Evolutionary conservation across 2,888 invertebrate genomes (phyloP).

Genomic region (Meliscaeva auricollis): DNA sequence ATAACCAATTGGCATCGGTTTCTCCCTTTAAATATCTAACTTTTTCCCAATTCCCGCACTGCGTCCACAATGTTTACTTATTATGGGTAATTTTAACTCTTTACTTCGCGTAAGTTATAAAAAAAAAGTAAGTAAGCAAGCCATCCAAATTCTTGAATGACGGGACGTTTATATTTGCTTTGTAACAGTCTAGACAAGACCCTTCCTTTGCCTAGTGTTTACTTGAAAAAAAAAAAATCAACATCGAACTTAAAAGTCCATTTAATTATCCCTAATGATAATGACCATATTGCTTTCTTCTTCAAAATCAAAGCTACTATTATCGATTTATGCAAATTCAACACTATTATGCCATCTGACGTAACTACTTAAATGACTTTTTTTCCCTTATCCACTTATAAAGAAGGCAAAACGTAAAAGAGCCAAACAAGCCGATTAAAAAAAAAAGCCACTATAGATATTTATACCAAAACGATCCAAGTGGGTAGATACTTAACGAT

Average conservation of each 20-base stretch:
- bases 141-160: too few relatives aligned
- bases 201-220: too few relatives aligned
- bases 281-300: neutral
- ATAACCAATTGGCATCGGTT: too few relatives aligned
- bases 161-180: too few relatives aligned
- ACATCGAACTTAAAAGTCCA: neutral
- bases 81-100: too few relatives aligned
- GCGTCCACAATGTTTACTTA: too few relatives aligned
- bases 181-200: too few relatives aligned
- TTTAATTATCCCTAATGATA: neutral
- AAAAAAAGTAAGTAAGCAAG: too few relatives aligned
- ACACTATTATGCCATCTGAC: neutral
- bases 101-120: too few relatives aligned
- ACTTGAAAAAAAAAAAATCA: neutral
- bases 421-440: slow-evolving; percentile 8
- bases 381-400: neutral
- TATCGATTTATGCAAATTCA: slow-evolving; percentile 24
- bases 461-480: neutral
- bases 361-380: neutral
- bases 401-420: neutral
- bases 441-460: neutral
- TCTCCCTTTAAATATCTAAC: too few relatives aligned
- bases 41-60: too few relatives aligned
- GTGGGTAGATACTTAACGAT: slow-evolving; percentile 24
- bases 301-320: neutral